Percentiles rank a stretch among this genome's conserved stretches.
Evolutionary conservation across 2,888 invertebrate genomes (phyloP).

Genomic region (Tachina fera): DNA sequence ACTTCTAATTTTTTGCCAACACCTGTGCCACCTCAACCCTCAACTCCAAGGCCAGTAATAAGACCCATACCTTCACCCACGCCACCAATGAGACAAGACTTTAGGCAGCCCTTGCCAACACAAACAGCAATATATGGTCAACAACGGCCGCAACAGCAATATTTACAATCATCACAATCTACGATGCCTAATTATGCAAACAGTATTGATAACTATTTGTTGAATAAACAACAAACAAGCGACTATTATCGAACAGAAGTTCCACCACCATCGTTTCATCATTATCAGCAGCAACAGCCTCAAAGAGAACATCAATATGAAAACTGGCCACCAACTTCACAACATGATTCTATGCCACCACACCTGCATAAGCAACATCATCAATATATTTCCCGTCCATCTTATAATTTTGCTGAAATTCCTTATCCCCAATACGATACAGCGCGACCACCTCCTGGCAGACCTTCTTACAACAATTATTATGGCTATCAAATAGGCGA

Average conservation of each 20-base stretch:
- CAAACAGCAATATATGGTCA: conserved; percentile 41
- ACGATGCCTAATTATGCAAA: conserved; percentile 81
- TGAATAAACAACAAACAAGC: conserved; percentile 68
- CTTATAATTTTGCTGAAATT: conserved; percentile 54
- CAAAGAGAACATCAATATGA: conserved; percentile 52
- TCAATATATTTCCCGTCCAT: conserved; percentile 60
- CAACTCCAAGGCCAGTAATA: conserved; percentile 41
- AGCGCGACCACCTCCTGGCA: conserved; percentile 25
- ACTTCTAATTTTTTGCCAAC: conserved; percentile 72
- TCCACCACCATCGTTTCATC: conserved; percentile 62
- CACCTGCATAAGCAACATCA: conserved; percentile 61
- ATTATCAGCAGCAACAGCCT: conserved; percentile 48
- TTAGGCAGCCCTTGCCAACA: background rate
- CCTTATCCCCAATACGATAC: conserved; percentile 50
- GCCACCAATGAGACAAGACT: conserved; percentile 35
- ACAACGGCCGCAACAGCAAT: conserved; percentile 52
- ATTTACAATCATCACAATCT: conserved; percentile 67
- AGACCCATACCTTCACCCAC: conserved; percentile 41
- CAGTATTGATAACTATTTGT: conserved; percentile 81
- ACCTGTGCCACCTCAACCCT: conserved; percentile 55
- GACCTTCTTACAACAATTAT: conserved; percentile 75
- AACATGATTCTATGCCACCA: conserved; percentile 58
- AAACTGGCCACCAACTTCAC: conserved; percentile 38
- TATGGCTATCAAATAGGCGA: conserved; percentile 80
- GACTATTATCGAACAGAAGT: conserved; percentile 56